These are phyloP conservation scores for Porites lobata DNA, from an alignment of 92 coral and sea anemone species.

Conservation along the genomic window DNA sequence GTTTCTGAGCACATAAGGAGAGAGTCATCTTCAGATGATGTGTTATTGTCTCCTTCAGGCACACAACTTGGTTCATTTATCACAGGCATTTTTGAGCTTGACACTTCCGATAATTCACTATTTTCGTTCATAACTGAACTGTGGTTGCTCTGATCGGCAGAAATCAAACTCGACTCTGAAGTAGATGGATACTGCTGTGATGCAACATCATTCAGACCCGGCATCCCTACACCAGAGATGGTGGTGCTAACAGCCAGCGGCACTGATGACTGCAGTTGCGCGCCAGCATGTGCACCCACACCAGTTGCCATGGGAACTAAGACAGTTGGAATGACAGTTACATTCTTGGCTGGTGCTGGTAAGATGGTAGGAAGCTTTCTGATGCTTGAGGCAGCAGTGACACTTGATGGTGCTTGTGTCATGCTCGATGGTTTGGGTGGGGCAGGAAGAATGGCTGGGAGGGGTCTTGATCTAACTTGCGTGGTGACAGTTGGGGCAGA, in stretches of 20 bases:
- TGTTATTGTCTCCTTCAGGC: constrained; percentile 71
- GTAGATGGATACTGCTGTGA: not conserved
- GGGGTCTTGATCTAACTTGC: constrained; percentile 86
- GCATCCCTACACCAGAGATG: constrained; percentile 44
- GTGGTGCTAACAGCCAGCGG: constrained; percentile 57
- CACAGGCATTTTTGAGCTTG: not conserved
- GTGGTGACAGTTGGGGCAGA: constrained; percentile 78
- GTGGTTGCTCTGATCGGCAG: constrained; percentile 10
- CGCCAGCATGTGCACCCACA: constrained; percentile 61
- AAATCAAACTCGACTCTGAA: not conserved
- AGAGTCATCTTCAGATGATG: constrained; percentile 89
- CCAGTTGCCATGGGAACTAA: constrained; percentile 78
- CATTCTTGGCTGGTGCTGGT: constrained; percentile 95
- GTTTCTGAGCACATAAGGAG: constrained; percentile 89
- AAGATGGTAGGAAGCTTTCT: constrained; percentile 90
- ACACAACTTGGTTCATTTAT: constrained; percentile 14
- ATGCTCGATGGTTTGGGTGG: constrained; percentile 83
- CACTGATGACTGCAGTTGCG: constrained; percentile 70
- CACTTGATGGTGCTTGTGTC: constrained; percentile 42
- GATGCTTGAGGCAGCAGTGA: constrained; percentile 57
- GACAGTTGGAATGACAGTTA: constrained; percentile 75
- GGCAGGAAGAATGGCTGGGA: constrained; percentile 94
- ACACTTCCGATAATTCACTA: not conserved
- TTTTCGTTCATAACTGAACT: not conserved
- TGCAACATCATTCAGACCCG: constrained; percentile 49